Evolutionary conservation across 2,888 invertebrate genomes (phyloP), one percentile per base, ranked within the genome.

Genomic region (Thecocarcelia acutangulata): DNA sequence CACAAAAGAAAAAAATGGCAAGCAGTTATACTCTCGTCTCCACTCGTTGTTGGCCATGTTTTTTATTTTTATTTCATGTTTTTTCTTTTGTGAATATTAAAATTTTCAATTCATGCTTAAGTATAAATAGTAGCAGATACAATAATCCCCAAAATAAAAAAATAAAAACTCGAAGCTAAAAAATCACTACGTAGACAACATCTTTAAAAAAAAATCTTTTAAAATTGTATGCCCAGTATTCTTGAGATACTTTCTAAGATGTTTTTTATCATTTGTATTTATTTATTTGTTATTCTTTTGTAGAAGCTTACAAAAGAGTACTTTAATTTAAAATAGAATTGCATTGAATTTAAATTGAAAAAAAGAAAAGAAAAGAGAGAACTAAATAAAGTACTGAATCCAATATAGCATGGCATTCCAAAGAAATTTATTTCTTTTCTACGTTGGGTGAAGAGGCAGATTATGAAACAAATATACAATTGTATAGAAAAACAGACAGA

Each of bases 271-370:
- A 17, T 70, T 48, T 66, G 40, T n/a, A 63, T 61, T 56, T 58
- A 52, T 63, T 64, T 72, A 54, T 59, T 80, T 80, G 64, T 63
- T 75, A 73, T 73, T 81, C 73, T 77, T 74, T 74, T 78, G 81
- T 74, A 52, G 50, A 74, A 66, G 46, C 61, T 48, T 42, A 72
- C 59, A 79, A 72, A 72, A 58, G 64, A 66, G 82, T 78, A 75
- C 74, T 82, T 82, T 82, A 82, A 82, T 82, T 75, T 82, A 78
- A 82, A 78, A 82, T 82, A 82, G 82, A 82, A 78, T 82, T 82
- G 82, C 82, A 82, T 82, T 82, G 82, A 82, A 82, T 82, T 78
- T 74, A 82, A 80, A 78, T 78, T 78, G 78, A 73, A 72, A 66
- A 46, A 82, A 74, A 73, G 63, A 54, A 64, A 68, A 37, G 66